Percentiles rank a stretch among this genome's conserved stretches.
Conservation (phyloP, 2,113 vertebrate species). For the Megaceryle torquata region DNA sequence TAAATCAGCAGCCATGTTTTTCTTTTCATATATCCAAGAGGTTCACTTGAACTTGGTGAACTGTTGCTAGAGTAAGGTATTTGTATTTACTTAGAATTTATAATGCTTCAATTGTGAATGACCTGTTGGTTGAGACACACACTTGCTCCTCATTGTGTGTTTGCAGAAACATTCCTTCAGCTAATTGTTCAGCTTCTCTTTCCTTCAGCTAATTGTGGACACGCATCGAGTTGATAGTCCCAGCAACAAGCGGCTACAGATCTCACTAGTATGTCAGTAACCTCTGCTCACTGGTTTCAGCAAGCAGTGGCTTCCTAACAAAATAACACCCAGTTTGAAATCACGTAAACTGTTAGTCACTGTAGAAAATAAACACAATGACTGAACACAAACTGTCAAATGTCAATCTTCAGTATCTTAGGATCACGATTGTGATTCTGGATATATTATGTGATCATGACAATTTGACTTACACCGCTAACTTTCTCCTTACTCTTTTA, state of each 20-base stretch:
- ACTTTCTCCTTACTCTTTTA: neutral
- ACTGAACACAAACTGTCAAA: neutral
- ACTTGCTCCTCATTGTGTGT: neutral
- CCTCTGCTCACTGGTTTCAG: neutral
- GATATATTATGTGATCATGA: fast-evolving
- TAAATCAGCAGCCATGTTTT: neutral
- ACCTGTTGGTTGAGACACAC: neutral
- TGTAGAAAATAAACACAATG: neutral
- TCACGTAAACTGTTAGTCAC: neutral
- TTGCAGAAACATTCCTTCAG: neutral
- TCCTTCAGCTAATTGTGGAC: neutral
- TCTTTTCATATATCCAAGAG: neutral
- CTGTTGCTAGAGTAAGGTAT: neutral
- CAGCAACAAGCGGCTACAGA: neutral
- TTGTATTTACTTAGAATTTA: neutral
- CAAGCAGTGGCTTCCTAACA: neutral
- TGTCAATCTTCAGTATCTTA: neutral
- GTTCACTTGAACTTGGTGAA: neutral
- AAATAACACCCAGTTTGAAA: neutral
- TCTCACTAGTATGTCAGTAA: neutral
- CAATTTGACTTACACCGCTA: neutral
- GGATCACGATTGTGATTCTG: neutral
- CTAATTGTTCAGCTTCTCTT: neutral
- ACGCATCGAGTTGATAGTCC: neutral
- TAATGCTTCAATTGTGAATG: neutral